Evolutionary conservation across 2,797 vertebrate genomes (phyloP), one percentile per base, ranked within the genome.

Genomic region (Antennarius maculatus): DNA sequence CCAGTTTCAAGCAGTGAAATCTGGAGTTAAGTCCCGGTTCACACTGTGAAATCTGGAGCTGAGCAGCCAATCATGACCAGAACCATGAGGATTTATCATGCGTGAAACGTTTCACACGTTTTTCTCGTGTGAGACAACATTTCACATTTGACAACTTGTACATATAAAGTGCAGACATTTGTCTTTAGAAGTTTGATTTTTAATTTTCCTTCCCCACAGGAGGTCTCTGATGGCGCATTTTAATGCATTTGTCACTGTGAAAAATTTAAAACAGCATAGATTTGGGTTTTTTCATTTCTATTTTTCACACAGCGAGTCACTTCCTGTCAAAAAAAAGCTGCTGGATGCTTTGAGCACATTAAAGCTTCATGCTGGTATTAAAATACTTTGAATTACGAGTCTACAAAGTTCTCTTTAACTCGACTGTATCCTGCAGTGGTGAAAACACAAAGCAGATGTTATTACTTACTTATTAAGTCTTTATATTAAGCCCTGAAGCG

Each of bases 401-500:
- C 31, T n/a, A n/a, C n/a, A 23, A 23, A 23, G 23, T 23, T 23
- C 23, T 23, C 23, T 23, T 23, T 23, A 23, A 23, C 31, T 34
- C 31, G 31, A 34, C 31, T 34, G 23, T 23, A 23, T 8, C 31
- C 31, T 34, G 31, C 31, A 34, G 31, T 5, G 31, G 7, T 39
- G 7, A 43, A 28, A 49, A 12, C 8, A 16, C 23, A 39, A 5
- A 42, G 1, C 8, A 7, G n/a, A 64, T 34, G 8, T 54, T 37
- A 45, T 15, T 34, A 23, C 23, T 9, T 48, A 56, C 23, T 51
- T 56, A 2, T 42, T 54, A n/a, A 10, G 1, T n/a, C 16, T 53
- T 48, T 17, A 53, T 42, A 42, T 48, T 2, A 34, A 28, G 5
- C 54, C 59, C 50, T 18, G 16, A 16, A 66, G 56, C 43, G 66